Conservation (phyloP, 1,140 invertebrate species). For the Polypedilum pembai region DNA sequence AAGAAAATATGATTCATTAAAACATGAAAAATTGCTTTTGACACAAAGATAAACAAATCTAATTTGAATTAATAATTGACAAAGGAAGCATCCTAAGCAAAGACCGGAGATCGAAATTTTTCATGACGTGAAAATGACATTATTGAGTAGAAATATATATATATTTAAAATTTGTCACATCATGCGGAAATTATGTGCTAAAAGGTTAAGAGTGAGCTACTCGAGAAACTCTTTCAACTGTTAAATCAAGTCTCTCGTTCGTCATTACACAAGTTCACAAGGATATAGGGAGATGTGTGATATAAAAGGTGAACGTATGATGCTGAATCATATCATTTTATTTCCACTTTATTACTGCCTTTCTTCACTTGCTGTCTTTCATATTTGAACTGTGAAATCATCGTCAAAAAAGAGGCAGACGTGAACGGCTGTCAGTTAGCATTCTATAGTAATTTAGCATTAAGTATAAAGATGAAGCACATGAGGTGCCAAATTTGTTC, state of each 20-base stretch:
- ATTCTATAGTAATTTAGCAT: too few relatives aligned
- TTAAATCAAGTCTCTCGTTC: slow-evolving; percentile 14
- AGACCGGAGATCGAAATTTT: background rate
- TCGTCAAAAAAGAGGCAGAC: background rate
- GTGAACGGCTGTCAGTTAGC: too few relatives aligned
- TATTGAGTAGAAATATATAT: background rate
- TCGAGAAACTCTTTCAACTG: slow-evolving; percentile 11
- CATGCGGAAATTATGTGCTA: slow-evolving; percentile 11
- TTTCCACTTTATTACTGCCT: background rate
- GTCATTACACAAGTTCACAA: background rate
- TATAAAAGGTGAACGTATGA: background rate
- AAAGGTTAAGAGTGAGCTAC: background rate
- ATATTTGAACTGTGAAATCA: background rate
- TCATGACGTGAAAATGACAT: background rate
- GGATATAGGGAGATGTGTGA: background rate
- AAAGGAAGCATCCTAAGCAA: too few relatives aligned
- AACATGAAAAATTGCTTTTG: too few relatives aligned
- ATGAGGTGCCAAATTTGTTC: too few relatives aligned
- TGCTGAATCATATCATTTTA: slow-evolving; percentile 9
- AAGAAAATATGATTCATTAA: too few relatives aligned
- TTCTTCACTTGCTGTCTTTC: background rate
- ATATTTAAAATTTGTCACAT: slow-evolving; percentile 8
- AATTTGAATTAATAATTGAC: too few relatives aligned
- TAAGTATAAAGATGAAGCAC: too few relatives aligned
- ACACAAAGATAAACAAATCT: too few relatives aligned